A percentile compares a stretch with the other conserved stretches of the same genome.
phyloP scores from a whole-genome alignment of 1,140 invertebrate genomes.

The Centruroides sculpturatus region DNA sequence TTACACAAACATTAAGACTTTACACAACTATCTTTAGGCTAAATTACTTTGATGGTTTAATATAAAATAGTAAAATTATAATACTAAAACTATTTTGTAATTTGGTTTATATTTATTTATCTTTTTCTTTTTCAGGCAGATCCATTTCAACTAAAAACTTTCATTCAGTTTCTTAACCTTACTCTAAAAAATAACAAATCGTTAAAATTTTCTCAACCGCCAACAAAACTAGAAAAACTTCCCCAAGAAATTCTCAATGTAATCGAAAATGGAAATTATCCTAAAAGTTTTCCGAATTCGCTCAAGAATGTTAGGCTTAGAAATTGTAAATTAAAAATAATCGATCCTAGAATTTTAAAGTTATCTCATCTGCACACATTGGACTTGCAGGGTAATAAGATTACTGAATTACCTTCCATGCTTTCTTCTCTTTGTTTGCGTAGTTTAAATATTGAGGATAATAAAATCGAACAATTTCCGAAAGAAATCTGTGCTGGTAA shows the following conservation, averaged over 20 bases:
- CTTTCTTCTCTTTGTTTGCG: not conserved
- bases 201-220: conserved; percentile 4
- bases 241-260: conserved; percentile 6
- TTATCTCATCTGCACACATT: conserved; percentile 4
- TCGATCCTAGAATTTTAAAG: conserved; percentile 3
- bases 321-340: not conserved
- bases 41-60: too few relatives aligned
- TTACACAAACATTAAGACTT: too few relatives aligned
- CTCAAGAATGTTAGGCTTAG: conserved; percentile 5
- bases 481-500: not conserved
- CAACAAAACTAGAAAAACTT: conserved; percentile 6
- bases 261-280: conserved; percentile 3
- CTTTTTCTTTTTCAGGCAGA: conserved; percentile 7
- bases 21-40: too few relatives aligned
- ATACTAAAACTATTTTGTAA: not conserved
- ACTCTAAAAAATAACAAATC: conserved; percentile 5
- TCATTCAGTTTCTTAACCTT: conserved; percentile 7
- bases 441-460: conserved; percentile 5
- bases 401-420: conserved; percentile 5
- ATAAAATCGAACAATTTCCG: conserved; percentile 9
- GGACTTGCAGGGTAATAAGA: conserved; percentile 5
- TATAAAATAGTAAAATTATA: too few relatives aligned
- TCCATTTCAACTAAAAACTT: conserved; percentile 10
- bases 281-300: conserved; percentile 5
- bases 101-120: not conserved